phyloP scores from a whole-genome alignment of 2,797 vertebrate genomes.

The Enteromius fasciolatus region DNA sequence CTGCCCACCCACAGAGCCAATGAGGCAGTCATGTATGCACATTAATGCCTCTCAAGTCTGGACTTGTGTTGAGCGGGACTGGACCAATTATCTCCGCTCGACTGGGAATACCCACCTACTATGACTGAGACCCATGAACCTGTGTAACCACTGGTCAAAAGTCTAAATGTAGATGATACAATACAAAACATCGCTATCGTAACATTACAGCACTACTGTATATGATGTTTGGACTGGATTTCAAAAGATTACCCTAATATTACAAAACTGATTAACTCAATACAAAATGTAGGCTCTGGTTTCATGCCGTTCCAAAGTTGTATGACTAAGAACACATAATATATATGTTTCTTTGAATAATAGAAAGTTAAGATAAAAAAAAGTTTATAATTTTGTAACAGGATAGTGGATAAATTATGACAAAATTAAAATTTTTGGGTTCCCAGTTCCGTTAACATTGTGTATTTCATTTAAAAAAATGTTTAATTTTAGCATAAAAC shows the following conservation, averaged over 20 bases:
- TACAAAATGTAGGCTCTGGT: background rate
- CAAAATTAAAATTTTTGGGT: background rate
- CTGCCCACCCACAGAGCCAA: constrained; percentile 73
- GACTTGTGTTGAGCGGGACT: constrained; percentile 66
- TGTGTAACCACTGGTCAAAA: constrained; percentile 40
- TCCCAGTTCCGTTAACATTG: background rate
- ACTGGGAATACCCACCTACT: constrained; percentile 69
- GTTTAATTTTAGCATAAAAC: background rate
- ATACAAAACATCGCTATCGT: constrained; percentile 2
- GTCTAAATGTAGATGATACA: background rate
- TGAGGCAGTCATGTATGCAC: constrained; percentile 74
- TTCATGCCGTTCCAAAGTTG: background rate
- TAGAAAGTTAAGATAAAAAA: background rate
- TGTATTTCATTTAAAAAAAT: background rate
- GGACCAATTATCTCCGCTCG: constrained; percentile 75
- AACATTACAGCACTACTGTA: constrained; percentile 2
- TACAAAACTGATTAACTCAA: background rate
- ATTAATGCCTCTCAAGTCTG: constrained; percentile 73
- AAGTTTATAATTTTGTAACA: background rate
- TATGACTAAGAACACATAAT: background rate
- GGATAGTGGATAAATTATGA: background rate
- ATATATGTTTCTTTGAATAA: background rate
- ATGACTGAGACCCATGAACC: constrained; percentile 46
- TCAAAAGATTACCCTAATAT: constrained; percentile 17
- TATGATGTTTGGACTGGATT: constrained; percentile 33